These are phyloP conservation scores for Bembecia ichneumoniformis DNA, from an alignment of 2,888 invertebrate genomes.

Conservation along the genomic window DNA sequence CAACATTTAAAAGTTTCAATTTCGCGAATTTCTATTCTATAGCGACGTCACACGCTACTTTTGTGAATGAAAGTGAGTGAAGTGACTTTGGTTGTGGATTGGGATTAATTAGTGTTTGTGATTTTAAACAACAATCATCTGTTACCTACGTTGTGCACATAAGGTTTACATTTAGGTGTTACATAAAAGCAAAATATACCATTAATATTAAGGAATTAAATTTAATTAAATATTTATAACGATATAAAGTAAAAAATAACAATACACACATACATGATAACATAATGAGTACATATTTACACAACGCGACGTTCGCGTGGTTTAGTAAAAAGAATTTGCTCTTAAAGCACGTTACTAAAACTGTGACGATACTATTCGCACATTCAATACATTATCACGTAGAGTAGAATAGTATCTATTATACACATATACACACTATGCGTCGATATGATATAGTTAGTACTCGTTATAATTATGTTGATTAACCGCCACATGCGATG, in stretches of 20 bases:
- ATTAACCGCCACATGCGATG: constrained; percentile 10
- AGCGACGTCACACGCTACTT: constrained; percentile 35
- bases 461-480: neutral
- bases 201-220: too few species aligned
- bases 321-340: too few species aligned
- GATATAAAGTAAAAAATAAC: too few species aligned
- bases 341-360: too few species aligned
- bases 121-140: constrained; percentile 20
- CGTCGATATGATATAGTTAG: neutral
- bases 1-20: constrained; percentile 23
- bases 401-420: neutral
- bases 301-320: too few species aligned
- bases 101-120: constrained; percentile 23
- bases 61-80: constrained; percentile 36
- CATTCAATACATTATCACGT: neutral
- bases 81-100: constrained; percentile 12
- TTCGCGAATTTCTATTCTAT: constrained; percentile 1
- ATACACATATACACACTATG: neutral
- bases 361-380: too few species aligned
- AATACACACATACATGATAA: too few species aligned
- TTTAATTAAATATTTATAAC: too few species aligned
- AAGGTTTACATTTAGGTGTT: neutral
- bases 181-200: too few species aligned
- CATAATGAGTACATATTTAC: too few species aligned
- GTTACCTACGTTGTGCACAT: neutral